phyloP scores from a whole-genome alignment of 2,888 invertebrate species.

The Eupithecia vulgata region DNA sequence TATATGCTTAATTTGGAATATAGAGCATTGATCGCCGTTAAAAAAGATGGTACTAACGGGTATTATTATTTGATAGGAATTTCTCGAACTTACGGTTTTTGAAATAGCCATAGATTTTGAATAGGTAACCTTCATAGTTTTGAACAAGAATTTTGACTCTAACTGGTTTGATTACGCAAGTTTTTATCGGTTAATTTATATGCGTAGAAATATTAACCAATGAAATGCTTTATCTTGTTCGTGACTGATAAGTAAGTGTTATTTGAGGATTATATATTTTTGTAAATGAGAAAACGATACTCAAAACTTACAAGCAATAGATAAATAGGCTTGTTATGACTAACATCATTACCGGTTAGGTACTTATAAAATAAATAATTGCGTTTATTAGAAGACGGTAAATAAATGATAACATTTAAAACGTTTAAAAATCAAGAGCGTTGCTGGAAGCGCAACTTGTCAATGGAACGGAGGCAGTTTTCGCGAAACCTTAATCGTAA shows the following conservation, averaged over 20 bases:
- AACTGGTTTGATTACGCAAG: conserved; percentile 25
- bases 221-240: conserved; percentile 5
- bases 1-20: not conserved
- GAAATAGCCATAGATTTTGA: not conserved
- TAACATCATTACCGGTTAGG: not conserved
- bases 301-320: not conserved
- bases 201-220: conserved; percentile 13
- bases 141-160: not conserved
- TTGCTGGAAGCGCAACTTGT: not conserved
- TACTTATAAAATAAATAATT: not conserved
- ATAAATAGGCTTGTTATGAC: not conserved
- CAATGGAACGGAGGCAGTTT: not conserved
- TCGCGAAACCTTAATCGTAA: conserved; percentile 30
- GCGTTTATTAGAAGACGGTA: not conserved
- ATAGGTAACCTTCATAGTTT: not conserved
- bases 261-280: not conserved
- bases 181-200: conserved; percentile 3
- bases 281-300: not conserved
- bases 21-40: not conserved
- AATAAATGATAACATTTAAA: not conserved
- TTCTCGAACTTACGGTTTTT: not conserved
- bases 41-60: not conserved
- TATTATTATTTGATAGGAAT: not conserved
- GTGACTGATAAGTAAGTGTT: not conserved
- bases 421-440: not conserved